Conservation (phyloP, 64 coral and sea anemone genomes). For the Porites australiensis region DNA sequence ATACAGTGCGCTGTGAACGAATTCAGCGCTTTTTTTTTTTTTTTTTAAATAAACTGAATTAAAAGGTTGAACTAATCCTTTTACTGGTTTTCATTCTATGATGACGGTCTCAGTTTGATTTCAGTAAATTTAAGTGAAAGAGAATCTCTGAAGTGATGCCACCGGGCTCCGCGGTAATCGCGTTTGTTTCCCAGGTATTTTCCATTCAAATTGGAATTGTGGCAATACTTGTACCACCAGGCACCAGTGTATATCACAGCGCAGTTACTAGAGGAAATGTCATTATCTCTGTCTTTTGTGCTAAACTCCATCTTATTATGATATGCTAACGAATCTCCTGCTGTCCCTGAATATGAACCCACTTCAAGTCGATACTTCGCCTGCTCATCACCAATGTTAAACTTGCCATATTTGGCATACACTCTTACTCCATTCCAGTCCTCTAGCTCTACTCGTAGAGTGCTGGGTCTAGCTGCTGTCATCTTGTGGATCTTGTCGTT, state of each 20-base stretch:
- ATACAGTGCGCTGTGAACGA: too few relatives aligned
- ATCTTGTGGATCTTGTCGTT: slow-evolving; percentile 17
- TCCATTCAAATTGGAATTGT: slow-evolving; percentile 60
- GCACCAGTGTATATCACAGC: slow-evolving; percentile 40
- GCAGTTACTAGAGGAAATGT: slow-evolving; percentile 38
- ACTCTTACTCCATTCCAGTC: slow-evolving; percentile 54
- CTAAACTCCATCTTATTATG: slow-evolving; percentile 77
- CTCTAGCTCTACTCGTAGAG: slow-evolving; percentile 63
- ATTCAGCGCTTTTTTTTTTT: too few relatives aligned
- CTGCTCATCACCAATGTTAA: background rate
- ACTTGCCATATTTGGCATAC: slow-evolving; percentile 53
- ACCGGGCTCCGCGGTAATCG: slow-evolving; percentile 23
- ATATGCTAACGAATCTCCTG: slow-evolving; percentile 48
- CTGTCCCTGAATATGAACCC: slow-evolving; percentile 62
- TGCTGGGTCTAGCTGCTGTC: background rate
- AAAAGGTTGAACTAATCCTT: too few relatives aligned
- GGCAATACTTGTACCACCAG: slow-evolving; percentile 75
- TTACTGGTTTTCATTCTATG: background rate
- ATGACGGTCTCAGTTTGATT: slow-evolving; percentile 60
- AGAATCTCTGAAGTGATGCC: slow-evolving; percentile 19
- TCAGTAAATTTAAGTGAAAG: slow-evolving; percentile 42
- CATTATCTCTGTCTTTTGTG: slow-evolving; percentile 70
- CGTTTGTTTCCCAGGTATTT: slow-evolving; percentile 43
- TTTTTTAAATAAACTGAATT: too few relatives aligned
- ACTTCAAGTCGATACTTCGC: slow-evolving; percentile 49